Percentiles rank a stretch among this genome's conserved stretches.
These are phyloP conservation scores for Clarias magur DNA, from an alignment of 2,113 vertebrate genomes.

Conservation along the genomic window DNA sequence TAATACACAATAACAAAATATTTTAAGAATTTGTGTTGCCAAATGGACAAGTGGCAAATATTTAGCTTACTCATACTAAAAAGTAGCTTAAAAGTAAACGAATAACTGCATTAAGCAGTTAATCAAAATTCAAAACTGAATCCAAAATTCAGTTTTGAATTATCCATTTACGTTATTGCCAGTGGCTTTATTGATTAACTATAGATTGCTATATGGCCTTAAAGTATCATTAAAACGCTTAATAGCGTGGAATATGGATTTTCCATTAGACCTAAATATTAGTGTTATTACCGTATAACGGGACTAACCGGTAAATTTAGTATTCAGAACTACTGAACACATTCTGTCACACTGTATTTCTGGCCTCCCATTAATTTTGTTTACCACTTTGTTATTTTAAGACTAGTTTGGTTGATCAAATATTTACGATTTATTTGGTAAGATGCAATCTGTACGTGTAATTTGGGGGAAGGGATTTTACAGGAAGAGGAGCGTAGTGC, in stretches of 20 bases:
- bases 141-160: background rate
- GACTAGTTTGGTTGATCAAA: background rate
- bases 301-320: background rate
- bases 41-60: background rate
- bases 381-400: background rate
- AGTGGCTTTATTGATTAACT: background rate
- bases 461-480: background rate
- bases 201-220: background rate
- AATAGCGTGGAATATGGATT: background rate
- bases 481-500: background rate
- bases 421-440: background rate
- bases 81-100: background rate
- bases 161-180: background rate
- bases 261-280: background rate
- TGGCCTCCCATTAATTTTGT: too few species aligned
- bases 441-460: background rate
- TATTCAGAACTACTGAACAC: background rate
- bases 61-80: background rate
- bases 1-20: background rate
- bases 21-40: background rate
- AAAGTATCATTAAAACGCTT: background rate
- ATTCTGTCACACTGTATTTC: background rate
- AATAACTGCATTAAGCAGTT: background rate
- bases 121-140: too few species aligned
- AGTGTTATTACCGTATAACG: background rate